Evolutionary conservation across 2,113 vertebrate genomes (phyloP).

Genomic region (Sclerurus mexicanus): DNA sequence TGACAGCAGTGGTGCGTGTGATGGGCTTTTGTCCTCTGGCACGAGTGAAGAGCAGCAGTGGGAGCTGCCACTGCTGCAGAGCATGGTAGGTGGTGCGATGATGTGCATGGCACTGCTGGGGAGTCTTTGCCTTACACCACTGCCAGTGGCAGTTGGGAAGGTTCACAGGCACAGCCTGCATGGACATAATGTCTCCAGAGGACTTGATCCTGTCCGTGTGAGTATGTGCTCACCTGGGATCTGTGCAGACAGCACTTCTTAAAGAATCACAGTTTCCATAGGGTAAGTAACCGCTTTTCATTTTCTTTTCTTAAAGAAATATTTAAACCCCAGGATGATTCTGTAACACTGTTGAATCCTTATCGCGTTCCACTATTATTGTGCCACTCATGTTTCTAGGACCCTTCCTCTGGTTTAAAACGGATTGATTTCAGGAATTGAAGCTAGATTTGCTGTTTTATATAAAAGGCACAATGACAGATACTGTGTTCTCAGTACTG

Average conservation of each 20-base stretch:
- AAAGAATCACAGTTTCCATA: neutral
- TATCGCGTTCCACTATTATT: neutral
- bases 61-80: neutral
- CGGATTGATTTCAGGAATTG: neutral
- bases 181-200: constrained; percentile 21
- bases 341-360: neutral
- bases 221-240: constrained; percentile 33
- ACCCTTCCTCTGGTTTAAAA: neutral
- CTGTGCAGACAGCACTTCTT: constrained; percentile 31
- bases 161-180: constrained; percentile 34
- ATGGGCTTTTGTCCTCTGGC: neutral
- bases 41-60: neutral
- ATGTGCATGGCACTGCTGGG: neutral
- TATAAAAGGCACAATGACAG: neutral
- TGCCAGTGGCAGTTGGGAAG: neutral
- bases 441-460: neutral
- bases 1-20: fast-evolving
- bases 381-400: neutral
- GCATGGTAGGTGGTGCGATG: fast-evolving
- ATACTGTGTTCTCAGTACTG: neutral
- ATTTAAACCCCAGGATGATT: neutral
- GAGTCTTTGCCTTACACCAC: neutral
- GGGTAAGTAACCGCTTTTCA: constrained; percentile 36
- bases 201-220: neutral
- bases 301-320: constrained; percentile 32